Evolutionary conservation across 2,888 invertebrate genomes (phyloP), one percentile per base, ranked within the genome.

Genomic region (Gibbula magus): DNA sequence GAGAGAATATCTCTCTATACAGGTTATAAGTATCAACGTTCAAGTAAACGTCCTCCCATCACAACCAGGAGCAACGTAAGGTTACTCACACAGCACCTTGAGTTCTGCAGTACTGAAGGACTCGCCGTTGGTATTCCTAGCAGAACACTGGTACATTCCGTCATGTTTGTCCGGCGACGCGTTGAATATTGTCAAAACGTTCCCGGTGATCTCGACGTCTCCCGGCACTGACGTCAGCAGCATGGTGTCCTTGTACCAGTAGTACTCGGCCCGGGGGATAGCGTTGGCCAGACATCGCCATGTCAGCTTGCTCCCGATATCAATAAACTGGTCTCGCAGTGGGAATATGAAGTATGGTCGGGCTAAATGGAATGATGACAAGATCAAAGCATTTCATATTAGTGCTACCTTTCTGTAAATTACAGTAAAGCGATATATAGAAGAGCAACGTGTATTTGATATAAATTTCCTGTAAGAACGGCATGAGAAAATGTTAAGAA

Each of bases 91-190:
- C 75, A 98, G 94, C 51, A 98, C 97, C 88, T 97, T 94, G 32
- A 99, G 94, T 89, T 98, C 97, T 0, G 96, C 98, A 4, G 97
- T 96, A 0, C 97, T 97, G 92, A 96, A 98, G 81, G 95, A 95
- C 0, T 96, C 95, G 91, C 96, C 97, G 10, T 98, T 93, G 86
- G 97, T 96, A 94, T 99, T 99, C 79, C 94, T 95, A 0, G 98
- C 98, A 88, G 96, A 95, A 91, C 98, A 99, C 90, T 99, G 98
- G 92, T 96, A 99, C 97, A 98, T 98, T 35, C 97, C 98, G 78
- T 96, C 96, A 93, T 99, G 98, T 87, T 95, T 79, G 13, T 35
- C 66, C 3, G 80, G 79, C 13, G 84, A 79, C 3, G 89, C 84
- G 1, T 82, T 79, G 1, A 32, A 22, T 35, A 91, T 90, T 7